Percentiles rank a stretch among this genome's conserved stretches.
phyloP scores from a whole-genome alignment of 2,797 vertebrate species.

The Sebastes vulpes region DNA sequence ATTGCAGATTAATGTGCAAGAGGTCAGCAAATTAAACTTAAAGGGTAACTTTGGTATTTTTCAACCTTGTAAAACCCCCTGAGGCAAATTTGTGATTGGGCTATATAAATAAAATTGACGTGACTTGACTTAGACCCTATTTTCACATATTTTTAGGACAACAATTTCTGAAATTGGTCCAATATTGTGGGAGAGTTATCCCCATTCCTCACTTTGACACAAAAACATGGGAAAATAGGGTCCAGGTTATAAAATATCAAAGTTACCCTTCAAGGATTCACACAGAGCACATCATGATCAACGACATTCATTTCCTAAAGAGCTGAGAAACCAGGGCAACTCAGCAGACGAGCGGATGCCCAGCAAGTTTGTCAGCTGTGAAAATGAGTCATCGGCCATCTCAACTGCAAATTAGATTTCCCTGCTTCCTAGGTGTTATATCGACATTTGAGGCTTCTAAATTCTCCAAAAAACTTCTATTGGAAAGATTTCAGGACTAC shows the following conservation, averaged over 20 bases:
- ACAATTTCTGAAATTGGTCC: too few relatives aligned
- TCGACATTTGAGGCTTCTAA: not conserved
- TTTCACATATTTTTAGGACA: too few relatives aligned
- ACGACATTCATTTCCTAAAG: conserved; percentile 20
- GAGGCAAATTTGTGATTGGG: too few relatives aligned
- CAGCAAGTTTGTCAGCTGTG: conserved; percentile 18
- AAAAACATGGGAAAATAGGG: not conserved
- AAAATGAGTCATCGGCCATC: conserved; percentile 34
- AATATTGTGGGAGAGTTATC: not conserved
- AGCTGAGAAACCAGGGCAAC: conserved; percentile 10
- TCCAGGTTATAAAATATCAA: not conserved
- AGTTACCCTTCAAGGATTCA: not conserved
- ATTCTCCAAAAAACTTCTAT: not conserved
- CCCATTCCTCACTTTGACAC: not conserved
- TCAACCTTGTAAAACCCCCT: too few relatives aligned
- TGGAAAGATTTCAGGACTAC: not conserved
- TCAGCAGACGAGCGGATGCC: conserved; percentile 20
- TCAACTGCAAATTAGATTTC: conserved; percentile 5
- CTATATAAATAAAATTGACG: too few relatives aligned
- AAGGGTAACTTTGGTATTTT: too few relatives aligned
- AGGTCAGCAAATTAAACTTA: too few relatives aligned
- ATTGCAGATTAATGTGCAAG: not conserved
- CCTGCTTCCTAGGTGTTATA: not conserved
- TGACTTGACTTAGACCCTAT: too few relatives aligned
- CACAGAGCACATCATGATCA: conserved; percentile 13